A percentile compares a stretch with the other conserved stretches of the same genome.
Conservation (phyloP, 2,797 vertebrate species). For the Sebastes taczanowskii region DNA sequence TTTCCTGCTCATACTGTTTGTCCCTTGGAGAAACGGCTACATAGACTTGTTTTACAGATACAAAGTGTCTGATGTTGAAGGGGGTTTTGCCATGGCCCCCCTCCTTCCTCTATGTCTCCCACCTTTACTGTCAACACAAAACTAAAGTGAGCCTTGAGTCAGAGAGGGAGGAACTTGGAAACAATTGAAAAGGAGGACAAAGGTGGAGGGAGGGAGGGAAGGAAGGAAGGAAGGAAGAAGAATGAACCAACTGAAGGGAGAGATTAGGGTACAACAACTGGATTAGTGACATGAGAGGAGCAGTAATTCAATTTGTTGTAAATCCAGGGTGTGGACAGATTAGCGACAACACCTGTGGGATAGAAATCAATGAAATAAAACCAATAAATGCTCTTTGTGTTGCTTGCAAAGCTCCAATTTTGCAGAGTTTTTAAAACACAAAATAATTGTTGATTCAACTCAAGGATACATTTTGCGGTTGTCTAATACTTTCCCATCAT, state of each 20-base stretch:
- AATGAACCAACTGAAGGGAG: not conserved
- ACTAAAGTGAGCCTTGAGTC: slow-evolving; percentile 15
- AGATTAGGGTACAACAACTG: not conserved
- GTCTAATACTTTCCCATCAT: too few species aligned
- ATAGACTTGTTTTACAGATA: not conserved
- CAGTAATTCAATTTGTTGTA: not conserved
- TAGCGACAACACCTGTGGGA: not conserved
- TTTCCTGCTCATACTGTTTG: not conserved
- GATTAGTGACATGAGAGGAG: not conserved
- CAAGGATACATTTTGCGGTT: too few species aligned
- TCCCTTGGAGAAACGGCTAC: not conserved
- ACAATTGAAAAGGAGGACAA: slow-evolving; percentile 26
- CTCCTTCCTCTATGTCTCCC: not conserved
- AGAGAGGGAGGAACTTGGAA: slow-evolving; percentile 27
- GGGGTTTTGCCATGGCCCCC: not conserved
- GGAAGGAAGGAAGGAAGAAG: not conserved
- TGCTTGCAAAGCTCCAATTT: too few species aligned
- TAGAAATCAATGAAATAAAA: not conserved
- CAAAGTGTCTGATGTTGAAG: not conserved
- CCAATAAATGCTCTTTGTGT: not conserved
- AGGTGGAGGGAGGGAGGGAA: slow-evolving; percentile 20
- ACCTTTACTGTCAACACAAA: slow-evolving; percentile 6
- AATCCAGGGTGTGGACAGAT: not conserved
- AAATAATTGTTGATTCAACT: too few species aligned
- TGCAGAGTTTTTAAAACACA: too few species aligned